Percentiles rank a stretch among this genome's conserved stretches.
These are phyloP conservation scores for Melanostoma mellinum DNA, from an alignment of 2,888 invertebrate species.

Conservation along the genomic window DNA sequence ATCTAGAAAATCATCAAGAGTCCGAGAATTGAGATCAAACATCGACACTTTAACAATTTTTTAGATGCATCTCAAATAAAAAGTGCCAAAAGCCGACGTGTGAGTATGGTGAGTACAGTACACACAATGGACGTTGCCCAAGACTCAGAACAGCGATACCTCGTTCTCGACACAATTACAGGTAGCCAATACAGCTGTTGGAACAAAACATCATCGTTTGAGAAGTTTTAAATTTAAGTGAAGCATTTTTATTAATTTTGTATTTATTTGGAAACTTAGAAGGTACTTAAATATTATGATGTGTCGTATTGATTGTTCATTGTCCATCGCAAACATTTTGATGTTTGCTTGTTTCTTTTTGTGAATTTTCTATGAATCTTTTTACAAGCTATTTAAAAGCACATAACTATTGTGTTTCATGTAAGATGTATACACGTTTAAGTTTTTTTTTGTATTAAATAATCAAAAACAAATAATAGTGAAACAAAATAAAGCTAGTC, in stretches of 20 bases:
- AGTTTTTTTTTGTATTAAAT: conserved; percentile 29
- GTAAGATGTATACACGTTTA: neutral
- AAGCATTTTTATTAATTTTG: conserved; percentile 41
- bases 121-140: conserved; percentile 80
- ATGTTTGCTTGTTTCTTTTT: neutral
- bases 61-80: conserved; percentile 78
- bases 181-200: conserved; percentile 54
- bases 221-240: conserved; percentile 19
- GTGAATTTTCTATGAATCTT: conserved; percentile 19
- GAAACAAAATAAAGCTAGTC: conserved; percentile 75
- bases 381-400: conserved; percentile 6
- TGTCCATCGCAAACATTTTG: conserved; percentile 8
- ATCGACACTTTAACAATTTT: conserved; percentile 7
- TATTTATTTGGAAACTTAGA: conserved; percentile 54
- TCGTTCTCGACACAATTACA: conserved; percentile 68
- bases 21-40: too few relatives aligned
- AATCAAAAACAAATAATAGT: conserved; percentile 7
- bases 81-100: conserved; percentile 79
- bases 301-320: conserved; percentile 34
- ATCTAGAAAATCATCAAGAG: too few relatives aligned
- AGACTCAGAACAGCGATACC: conserved; percentile 68
- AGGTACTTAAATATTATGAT: conserved; percentile 44
- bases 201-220: too few relatives aligned
- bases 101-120: conserved; percentile 78
- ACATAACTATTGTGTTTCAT: neutral